Evolutionary conservation across 2,113 vertebrate genomes (phyloP), one percentile per base, ranked within the genome.

Genomic region (Tragelaphus imberbis): DNA sequence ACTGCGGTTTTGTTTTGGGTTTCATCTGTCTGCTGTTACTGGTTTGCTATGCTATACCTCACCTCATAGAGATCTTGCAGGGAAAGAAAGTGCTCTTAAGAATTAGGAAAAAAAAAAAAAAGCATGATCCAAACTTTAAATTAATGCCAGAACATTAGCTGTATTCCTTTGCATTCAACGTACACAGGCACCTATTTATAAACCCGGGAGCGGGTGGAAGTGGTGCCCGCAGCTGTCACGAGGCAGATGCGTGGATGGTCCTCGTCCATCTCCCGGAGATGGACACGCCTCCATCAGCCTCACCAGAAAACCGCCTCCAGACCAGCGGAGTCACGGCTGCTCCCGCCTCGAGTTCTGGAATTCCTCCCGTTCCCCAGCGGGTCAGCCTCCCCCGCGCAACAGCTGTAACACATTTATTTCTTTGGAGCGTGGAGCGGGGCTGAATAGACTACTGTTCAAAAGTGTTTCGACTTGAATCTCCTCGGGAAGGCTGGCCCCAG

Each of bases 341-440:
- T 40, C 23, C 71, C 40, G 11, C n/a, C 13, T 56, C 23, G 82
- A 58, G 55, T 58, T 55, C 82, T 19, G 14, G 25, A 56, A 36
- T 56, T 85, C 30, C 40, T 44, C 40, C 40, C 81, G 49, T 90
- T 81, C 92, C 86, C 30, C 47, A 88, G 6, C 28, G 14, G 68
- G 94, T 61, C 58, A 4, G 3, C 47, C 84, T 84, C 40, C 19
- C 63, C 59, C 10, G 16, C 23, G 15, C 84, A 96, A 86, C n/a
- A 82, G 86, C 40, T 88, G 75, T 10, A 95, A 97, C 95, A 63
- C 0, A 3, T 80, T 91, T 93, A 25, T 85, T 98, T 97, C 95
- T 44, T 0, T 0, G 92, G 88, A 93, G n/a, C 0, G 27, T 53
- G 23, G 51, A 3, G 15, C 56, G 40, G 95, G 25, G 59, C 0